Base-by-base conservation (phyloP, 2,113 vertebrate genomes). In the Microcebus ravelobensis region DNA sequence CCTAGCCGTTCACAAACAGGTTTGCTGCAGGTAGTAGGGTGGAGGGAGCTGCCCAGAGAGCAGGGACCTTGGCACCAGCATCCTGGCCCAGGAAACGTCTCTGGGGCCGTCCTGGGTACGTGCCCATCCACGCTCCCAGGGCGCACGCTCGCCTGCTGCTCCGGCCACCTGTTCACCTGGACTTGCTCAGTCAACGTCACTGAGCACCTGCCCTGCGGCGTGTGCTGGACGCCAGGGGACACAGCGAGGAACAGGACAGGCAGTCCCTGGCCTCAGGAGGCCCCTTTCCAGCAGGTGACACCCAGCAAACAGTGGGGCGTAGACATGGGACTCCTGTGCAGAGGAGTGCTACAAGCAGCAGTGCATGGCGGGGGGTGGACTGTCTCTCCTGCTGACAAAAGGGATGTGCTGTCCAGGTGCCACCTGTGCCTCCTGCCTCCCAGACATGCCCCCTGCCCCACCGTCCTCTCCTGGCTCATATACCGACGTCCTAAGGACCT, bases 91-190 rank as follows among this genome's bases (percentile, higher is more conserved):
- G 45, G 45, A 45, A 73, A 42, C 10, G 4, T 21, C 34, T 27
- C 87, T 1, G 13, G 12, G 39, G 23, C 21, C 57, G 6, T 4
- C 11, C 5, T 9, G 39, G 12, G 48, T 6, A 0, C 0, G 15
- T 6, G 0, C 6, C n/a, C 14, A 45, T 45, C 45, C 45, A 8
- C 45, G 45, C 45, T 45, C 45, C 45, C 45, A 45, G 45, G 45
- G 45, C 45, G 45, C 45, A 27, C 1, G 2, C 55, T 14, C 2
- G 2, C 67, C 9, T n/a, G 21, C 55, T 39, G 15, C 34, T 36
- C 2, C 50, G n/a, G 87, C 11, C 85, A 6, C 55, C 50, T 52
- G 39, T 17, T 52, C 21, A 20, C 27, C 55, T 63, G 21, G 45
- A 17, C 45, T 25, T 6, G 2, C 52, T 12, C 12, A 20, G 14